Percentiles rank a stretch among this genome's conserved stretches.
These are phyloP conservation scores for Phrynocephalus forsythii DNA, from an alignment of 2,797 vertebrate species.

Conservation along the genomic window DNA sequence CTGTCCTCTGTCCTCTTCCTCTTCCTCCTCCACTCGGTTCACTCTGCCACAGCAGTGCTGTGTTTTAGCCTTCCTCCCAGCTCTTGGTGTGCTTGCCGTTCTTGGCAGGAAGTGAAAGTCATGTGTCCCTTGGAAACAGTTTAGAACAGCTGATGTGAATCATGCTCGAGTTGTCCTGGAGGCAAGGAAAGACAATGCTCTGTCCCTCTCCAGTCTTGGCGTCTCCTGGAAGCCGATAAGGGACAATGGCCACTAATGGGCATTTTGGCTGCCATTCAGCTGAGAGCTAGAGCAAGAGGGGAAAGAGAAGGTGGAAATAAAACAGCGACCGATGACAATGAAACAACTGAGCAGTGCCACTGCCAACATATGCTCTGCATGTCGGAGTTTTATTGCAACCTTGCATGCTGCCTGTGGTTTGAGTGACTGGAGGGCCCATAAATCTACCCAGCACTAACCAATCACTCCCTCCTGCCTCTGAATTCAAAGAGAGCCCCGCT, in stretches of 20 bases:
- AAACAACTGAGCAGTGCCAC: too few species aligned
- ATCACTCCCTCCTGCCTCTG: too few species aligned
- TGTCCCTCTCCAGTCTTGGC: background rate
- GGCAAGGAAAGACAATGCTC: background rate
- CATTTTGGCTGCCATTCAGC: conserved; percentile 3
- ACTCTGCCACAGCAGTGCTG: too few species aligned
- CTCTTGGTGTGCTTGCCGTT: background rate
- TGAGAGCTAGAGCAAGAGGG: too few species aligned
- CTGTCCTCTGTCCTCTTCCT: background rate
- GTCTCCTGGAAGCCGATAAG: conserved; percentile 17
- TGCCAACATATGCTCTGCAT: background rate
- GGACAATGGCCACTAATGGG: background rate
- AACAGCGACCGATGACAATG: background rate
- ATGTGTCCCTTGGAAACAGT: conserved; percentile 13
- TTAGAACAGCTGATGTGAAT: background rate
- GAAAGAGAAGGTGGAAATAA: background rate
- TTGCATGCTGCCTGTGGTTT: too few species aligned
- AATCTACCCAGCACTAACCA: too few species aligned
- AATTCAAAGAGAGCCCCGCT: too few species aligned
- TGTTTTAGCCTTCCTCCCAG: background rate
- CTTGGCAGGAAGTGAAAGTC: background rate
- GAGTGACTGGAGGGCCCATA: too few species aligned
- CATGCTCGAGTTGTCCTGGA: background rate
- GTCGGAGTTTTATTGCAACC: too few species aligned
- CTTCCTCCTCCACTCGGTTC: background rate